Percentiles rank a stretch among this genome's conserved stretches.
Evolutionary conservation across 2,888 invertebrate species (phyloP).

Genomic region (Miltochrista miniata): DNA sequence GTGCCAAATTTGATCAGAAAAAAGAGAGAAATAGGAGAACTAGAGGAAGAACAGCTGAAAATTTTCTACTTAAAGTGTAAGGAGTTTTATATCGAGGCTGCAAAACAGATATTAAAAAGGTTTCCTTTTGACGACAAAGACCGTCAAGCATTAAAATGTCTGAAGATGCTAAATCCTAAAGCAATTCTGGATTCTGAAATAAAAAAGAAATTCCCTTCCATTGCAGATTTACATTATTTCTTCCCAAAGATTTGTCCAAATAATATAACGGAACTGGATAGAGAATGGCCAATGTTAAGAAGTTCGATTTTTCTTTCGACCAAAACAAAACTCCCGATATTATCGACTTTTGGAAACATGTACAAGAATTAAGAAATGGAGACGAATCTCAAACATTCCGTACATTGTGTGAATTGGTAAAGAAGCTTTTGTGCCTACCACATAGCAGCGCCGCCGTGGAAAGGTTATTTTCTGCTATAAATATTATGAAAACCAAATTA

Average conservation of each 20-base stretch:
- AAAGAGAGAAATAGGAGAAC: not conserved
- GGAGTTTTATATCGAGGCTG: constrained; percentile 16
- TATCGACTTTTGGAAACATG: too few species aligned
- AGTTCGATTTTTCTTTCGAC: too few species aligned
- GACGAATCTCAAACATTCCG: not conserved
- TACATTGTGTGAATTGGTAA: not conserved
- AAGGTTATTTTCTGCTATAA: constrained; percentile 3
- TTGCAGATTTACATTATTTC: too few species aligned
- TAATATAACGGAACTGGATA: too few species aligned
- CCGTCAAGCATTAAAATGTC: too few species aligned
- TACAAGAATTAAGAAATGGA: too few species aligned
- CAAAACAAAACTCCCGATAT: too few species aligned
- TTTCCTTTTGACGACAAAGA: constrained; percentile 17
- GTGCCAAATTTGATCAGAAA: constrained; percentile 10
- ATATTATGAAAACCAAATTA: constrained; percentile 28
- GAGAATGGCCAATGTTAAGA: too few species aligned
- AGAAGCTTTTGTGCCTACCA: constrained; percentile 1
- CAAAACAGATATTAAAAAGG: constrained; percentile 12
- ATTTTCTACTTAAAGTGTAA: constrained; percentile 10
- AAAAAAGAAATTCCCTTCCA: too few species aligned
- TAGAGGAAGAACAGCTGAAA: constrained; percentile 1
- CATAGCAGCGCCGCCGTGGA: constrained; percentile 7
- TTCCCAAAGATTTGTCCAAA: too few species aligned
- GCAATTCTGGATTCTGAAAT: too few species aligned
- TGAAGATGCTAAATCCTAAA: too few species aligned